Conservation (phyloP, 2,888 invertebrate genomes). For the Heteromyza rotundicornis region DNA sequence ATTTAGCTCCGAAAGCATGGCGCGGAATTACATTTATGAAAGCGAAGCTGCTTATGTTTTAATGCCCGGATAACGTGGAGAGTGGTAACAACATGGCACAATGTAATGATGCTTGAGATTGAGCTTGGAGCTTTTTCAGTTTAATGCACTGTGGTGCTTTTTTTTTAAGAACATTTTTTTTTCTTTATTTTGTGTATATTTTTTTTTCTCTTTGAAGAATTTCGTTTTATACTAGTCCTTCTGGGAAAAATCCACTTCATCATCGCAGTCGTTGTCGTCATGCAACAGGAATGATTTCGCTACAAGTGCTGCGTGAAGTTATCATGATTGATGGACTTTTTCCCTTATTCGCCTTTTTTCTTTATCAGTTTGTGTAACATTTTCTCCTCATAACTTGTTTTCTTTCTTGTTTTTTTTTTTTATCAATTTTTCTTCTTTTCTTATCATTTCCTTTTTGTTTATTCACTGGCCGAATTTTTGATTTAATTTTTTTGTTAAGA, state of each 20-base stretch:
- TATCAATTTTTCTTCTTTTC: background rate
- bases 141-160: background rate
- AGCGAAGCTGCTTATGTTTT: background rate
- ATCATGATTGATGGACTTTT: background rate
- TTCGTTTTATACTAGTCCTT: background rate
- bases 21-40: background rate
- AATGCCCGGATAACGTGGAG: background rate
- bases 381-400: background rate
- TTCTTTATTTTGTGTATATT: background rate
- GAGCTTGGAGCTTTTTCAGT: background rate
- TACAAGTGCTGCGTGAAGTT: background rate
- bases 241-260: background rate
- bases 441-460: background rate
- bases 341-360: background rate
- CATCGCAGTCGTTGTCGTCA: background rate
- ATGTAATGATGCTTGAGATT: slow-evolving; percentile 5
- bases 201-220: background rate
- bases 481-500: no score
- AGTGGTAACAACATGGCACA: background rate
- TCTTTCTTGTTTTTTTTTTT: background rate
- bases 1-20: background rate
- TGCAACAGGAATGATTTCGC: background rate
- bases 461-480: background rate
- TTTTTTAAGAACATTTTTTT: background rate
- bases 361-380: background rate